Evolutionary conservation across 1,140 invertebrate genomes (phyloP).

Genomic region (Thaumatotibia leucotreta): DNA sequence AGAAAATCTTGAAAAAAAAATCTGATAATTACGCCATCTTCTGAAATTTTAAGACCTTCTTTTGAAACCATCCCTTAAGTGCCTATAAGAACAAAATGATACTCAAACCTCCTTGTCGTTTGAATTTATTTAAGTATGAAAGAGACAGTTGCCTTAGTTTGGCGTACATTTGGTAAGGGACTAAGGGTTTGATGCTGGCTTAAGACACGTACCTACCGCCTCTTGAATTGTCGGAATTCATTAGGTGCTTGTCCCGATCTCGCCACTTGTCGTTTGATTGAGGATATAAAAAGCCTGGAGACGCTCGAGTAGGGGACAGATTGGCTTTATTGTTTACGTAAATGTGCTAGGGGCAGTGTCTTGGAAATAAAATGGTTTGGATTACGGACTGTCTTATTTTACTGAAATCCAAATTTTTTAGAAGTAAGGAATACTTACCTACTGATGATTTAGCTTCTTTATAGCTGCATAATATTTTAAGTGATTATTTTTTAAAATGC

Average conservation of each 20-base stretch:
- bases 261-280: slow-evolving; percentile 66
- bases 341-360: not conserved
- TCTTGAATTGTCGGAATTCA: slow-evolving; percentile 41
- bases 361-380: not conserved
- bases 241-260: slow-evolving; percentile 60
- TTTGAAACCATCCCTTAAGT: not conserved
- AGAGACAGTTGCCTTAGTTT: not conserved
- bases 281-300: slow-evolving; percentile 62
- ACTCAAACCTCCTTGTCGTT: not conserved
- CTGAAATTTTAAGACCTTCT: not conserved
- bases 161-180: not conserved
- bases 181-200: not conserved
- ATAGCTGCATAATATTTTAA: no score
- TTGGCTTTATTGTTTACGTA: slow-evolving; percentile 49
- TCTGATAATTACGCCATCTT: not conserved
- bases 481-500: no score
- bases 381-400: not conserved
- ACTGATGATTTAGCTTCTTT: not conserved
- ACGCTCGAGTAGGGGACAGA: slow-evolving; percentile 52
- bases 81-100: not conserved
- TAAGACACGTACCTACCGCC: not conserved
- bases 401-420: not conserved
- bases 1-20: not conserved
- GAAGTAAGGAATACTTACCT: not conserved
- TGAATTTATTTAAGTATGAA: not conserved